A percentile compares a stretch with the other conserved stretches of the same genome.
Evolutionary conservation across 2,888 invertebrate genomes (phyloP).

Genomic region (Altica lythri): DNA sequence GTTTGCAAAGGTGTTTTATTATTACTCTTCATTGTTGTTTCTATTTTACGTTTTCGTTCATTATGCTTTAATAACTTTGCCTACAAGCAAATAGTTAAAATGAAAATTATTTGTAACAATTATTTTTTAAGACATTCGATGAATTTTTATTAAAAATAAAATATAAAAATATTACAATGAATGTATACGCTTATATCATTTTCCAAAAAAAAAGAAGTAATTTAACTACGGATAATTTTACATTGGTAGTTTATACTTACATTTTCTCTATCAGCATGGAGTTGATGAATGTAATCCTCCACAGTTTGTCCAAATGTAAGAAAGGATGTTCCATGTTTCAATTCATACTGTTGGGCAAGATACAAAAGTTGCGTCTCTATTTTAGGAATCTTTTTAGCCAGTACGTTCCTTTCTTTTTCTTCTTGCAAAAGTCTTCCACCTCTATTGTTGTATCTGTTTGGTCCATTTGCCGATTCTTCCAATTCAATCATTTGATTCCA

Average conservation of each 20-base stretch:
- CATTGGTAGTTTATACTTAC: constrained; percentile 37
- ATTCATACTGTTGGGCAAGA: constrained; percentile 63
- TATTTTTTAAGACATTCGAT: background rate
- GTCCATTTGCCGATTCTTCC: constrained; percentile 76
- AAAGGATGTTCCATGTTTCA: constrained; percentile 62
- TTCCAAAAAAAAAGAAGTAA: too few relatives aligned
- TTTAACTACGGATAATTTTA: too few relatives aligned
- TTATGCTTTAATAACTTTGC: too few relatives aligned
- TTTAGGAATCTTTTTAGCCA: constrained; percentile 73
- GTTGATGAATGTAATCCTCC: constrained; percentile 64
- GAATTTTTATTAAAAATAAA: background rate
- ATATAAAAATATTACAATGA: constrained; percentile 2
- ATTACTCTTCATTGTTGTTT: too few relatives aligned
- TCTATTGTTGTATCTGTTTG: constrained; percentile 82
- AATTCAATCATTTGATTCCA: constrained; percentile 79
- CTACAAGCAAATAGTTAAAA: background rate
- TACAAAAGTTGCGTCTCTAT: constrained; percentile 69
- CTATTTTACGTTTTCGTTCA: too few relatives aligned
- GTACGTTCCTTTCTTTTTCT: constrained; percentile 83
- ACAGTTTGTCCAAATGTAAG: constrained; percentile 68
- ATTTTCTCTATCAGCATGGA: constrained; percentile 67
- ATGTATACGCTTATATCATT: background rate
- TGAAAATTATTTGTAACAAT: background rate
- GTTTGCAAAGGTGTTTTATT: too few relatives aligned
- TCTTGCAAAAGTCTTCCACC: constrained; percentile 85